Percentiles rank a stretch among this genome's conserved stretches.
These are phyloP conservation scores for Sinocyclocheilus anshuiensis DNA, from an alignment of 2,113 vertebrate species.

Conservation along the genomic window DNA sequence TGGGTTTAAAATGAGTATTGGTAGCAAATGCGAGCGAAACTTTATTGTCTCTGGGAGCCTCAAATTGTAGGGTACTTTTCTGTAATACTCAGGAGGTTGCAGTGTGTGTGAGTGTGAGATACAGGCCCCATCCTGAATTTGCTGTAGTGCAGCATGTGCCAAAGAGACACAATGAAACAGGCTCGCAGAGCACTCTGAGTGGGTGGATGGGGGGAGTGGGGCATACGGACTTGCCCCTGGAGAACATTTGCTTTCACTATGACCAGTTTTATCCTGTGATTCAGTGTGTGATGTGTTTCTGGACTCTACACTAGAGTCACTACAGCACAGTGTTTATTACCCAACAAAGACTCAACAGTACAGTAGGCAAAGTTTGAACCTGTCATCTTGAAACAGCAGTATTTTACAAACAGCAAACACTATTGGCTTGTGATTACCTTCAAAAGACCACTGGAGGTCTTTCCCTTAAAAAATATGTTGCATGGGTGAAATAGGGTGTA, in stretches of 20 bases:
- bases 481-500: no score
- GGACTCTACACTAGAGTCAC: no score
- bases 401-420: no score
- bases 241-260: no score
- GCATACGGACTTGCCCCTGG: constrained; percentile 8
- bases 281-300: no score
- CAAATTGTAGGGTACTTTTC: not conserved
- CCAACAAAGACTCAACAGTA: no score
- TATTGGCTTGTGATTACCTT: no score
- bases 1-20: not conserved
- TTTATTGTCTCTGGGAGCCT: not conserved
- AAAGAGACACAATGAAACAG: constrained; percentile 58
- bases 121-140: constrained; percentile 56
- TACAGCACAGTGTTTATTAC: no score
- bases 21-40: not conserved
- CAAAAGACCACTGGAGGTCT: not conserved
- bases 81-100: constrained; percentile 20
- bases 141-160: constrained; percentile 41
- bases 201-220: not conserved
- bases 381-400: no score
- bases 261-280: no score
- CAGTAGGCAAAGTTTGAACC: no score
- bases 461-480: not conserved
- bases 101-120: constrained; percentile 61
- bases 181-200: constrained; percentile 30